Base-by-base conservation (phyloP, 2,888 invertebrate species). In the Heliconius charithonia region DNA sequence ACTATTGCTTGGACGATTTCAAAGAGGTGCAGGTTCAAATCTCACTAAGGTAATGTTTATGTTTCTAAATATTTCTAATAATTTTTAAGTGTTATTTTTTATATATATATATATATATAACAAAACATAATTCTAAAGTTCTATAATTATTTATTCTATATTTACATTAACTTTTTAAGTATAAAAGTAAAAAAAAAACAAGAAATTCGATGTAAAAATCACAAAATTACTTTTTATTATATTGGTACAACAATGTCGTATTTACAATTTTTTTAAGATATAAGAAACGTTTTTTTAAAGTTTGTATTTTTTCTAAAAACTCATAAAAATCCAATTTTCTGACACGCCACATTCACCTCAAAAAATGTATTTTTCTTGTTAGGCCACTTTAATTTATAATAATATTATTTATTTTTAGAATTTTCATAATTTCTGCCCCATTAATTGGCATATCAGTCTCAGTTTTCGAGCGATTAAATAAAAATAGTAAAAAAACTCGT, bases 121-220 rank as follows among this genome's bases (percentile, higher is more conserved):
- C 45, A 16, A 6, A 56, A 22, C 56, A 56, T 56, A 56, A 56
- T 56, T 56, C 1, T 56, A 19, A 22, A 22, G 16, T 19, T 62
- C 12, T 63, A 27, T 63, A 27, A 29, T 29, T 29, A 29, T 3
- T 16, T 4, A 25, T 3, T 0, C 4, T 12, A 27, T 25, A 65
- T 45, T 9, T 13, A 51, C 6, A 27, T 66, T 65, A 51, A 4
- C 29, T 45, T 29, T 37, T 29, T 65, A 45, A 19, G 59, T 77
- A 77, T 66, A 67, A 77, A 77, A 72, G 72, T 77, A 73, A 56
- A 71, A 75, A 76, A 76, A 63, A 45, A 41, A 41, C 32, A 25
- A 19, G 32, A 51, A 71, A 45, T 59, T 59, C 77, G 13, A 72
- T 73, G 72, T 56, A 41, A 59, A 67, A 77, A 77, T 77, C 73